Evolutionary conservation across 2,797 vertebrate genomes (phyloP).

Genomic region (Spinus olivaceus): DNA sequence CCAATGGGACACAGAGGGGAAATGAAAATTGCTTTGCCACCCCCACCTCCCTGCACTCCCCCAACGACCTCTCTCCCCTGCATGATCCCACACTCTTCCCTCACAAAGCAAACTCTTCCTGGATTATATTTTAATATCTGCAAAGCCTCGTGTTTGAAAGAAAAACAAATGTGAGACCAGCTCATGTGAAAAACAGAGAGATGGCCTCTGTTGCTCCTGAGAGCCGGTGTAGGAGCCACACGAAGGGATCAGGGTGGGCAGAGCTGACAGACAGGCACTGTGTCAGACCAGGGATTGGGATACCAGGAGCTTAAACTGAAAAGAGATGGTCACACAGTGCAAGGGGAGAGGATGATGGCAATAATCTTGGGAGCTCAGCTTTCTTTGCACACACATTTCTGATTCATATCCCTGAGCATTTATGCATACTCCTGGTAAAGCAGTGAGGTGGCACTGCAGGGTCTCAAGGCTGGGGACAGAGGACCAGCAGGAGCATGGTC

Average conservation of each 20-base stretch:
- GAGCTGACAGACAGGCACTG: neutral
- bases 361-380: neutral
- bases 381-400: neutral
- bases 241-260: neutral
- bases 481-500: neutral
- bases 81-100: conserved; percentile 52
- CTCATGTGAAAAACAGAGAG: conserved; percentile 40
- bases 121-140: conserved; percentile 79
- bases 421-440: neutral
- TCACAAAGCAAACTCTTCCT: conserved; percentile 69
- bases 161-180: conserved; percentile 70
- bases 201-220: neutral
- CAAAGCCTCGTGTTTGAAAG: conserved; percentile 70
- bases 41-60: conserved; percentile 11
- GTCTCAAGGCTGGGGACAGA: neutral
- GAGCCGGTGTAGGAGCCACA: neutral
- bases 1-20: conserved; percentile 28
- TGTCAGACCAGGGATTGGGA: neutral
- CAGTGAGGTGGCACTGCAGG: neutral
- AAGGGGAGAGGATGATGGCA: neutral
- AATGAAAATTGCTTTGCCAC: conserved; percentile 48
- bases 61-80: conserved; percentile 39
- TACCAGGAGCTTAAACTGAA: neutral
- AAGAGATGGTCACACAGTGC: rapidly evolving
- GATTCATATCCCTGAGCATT: neutral